Evolutionary conservation across 2,113 vertebrate genomes (phyloP), one percentile per base, ranked within the genome.

Genomic region (Capreolus pygargus): DNA sequence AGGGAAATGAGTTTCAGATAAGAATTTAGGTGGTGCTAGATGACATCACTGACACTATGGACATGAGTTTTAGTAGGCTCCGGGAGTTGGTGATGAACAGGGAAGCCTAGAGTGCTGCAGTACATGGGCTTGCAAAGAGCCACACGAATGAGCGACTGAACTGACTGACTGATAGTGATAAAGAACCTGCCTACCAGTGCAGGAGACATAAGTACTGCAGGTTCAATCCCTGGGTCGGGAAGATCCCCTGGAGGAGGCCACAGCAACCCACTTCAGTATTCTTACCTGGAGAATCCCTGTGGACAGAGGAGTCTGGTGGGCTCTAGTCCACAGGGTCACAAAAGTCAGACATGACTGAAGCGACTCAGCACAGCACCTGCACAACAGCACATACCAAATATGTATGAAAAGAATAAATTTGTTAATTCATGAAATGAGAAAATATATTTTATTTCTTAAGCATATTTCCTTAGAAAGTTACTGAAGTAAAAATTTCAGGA

Each of bases 401-500:
- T 25, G 64, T 39, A 1, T 60, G 61, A 86, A 67, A 23, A 60
- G 1, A 76, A 83, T 86, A 64, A 50, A 19, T 70, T 45, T 83
- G 7, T 36, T 47, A 83, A 92, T 47, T 30, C 4, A 43, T 10
- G 12, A 30, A 86, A 64, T 58, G 23, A 89, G 58, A 86, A 76
- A 57, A 95, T 60, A 76, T 52, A 28, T 89, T 89, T 93, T 86
- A 54, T 1, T 1, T 84, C 9, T 61, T 36, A 93, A 55, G 12
- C 10, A 43, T 85, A 33, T 7, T 88, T 89, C 52, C 45, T 89
- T 52, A 89, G 81, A 86, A 92, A 92, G 9, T 45, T 79, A 85
- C 30, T 74, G 21, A 70, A 55, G 1, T 89, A 23, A 52, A 45
- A 27, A 76, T 25, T 54, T 19, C 17, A 91, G 36, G 12, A 84